These are phyloP conservation scores for Drosophila colorata DNA, from an alignment of 2,888 invertebrate genomes.

Conservation along the genomic window DNA sequence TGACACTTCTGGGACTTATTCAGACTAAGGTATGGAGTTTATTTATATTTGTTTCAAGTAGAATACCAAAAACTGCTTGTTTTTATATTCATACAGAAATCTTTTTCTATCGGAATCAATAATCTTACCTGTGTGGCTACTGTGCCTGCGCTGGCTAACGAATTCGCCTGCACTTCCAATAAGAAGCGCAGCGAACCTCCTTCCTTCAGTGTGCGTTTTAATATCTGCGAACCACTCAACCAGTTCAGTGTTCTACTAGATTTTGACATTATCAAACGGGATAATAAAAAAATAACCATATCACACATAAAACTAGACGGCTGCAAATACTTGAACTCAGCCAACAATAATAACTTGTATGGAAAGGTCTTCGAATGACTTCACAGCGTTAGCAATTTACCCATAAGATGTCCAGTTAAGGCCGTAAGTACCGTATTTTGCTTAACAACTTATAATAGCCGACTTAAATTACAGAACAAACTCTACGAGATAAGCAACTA, in stretches of 20 bases:
- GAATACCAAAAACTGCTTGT: background rate
- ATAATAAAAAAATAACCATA: conserved; percentile 49
- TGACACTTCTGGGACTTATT: background rate
- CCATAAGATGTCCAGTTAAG: conserved; percentile 49
- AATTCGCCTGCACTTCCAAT: conserved; percentile 8
- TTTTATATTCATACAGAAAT: background rate
- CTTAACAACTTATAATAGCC: background rate
- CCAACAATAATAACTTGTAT: conserved; percentile 22
- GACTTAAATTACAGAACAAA: conserved; percentile 8
- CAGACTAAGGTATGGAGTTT: conserved; percentile 13
- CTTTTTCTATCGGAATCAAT: conserved; percentile 7
- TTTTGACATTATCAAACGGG: conserved; percentile 37
- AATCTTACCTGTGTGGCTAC: conserved; percentile 19
- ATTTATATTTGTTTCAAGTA: background rate
- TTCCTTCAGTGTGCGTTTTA: background rate
- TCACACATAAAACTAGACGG: conserved; percentile 45
- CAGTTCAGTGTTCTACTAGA: background rate
- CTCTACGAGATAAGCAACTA: conserved; percentile 55
- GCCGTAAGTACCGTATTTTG: conserved; percentile 42
- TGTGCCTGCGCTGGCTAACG: background rate
- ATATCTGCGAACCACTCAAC: background rate
- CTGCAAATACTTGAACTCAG: conserved; percentile 49
- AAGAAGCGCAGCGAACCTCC: conserved; percentile 7
- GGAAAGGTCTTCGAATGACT: conserved; percentile 38
- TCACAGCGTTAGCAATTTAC: conserved; percentile 44